These are phyloP conservation scores for Drosophila leonis DNA, from an alignment of 2,888 invertebrate species.

Conservation along the genomic window DNA sequence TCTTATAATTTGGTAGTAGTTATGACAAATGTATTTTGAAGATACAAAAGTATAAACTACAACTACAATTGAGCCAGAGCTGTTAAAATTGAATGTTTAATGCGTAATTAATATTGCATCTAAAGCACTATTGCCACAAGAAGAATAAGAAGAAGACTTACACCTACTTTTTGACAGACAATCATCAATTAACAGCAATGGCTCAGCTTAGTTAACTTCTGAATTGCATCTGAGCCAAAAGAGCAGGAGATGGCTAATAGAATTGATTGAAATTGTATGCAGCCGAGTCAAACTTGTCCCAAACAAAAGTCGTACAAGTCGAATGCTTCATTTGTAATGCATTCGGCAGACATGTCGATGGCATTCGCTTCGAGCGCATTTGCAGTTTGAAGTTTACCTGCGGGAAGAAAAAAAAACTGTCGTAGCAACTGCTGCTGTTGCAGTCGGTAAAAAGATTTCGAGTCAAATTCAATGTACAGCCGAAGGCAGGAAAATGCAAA, in stretches of 20 bases:
- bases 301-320: conserved; percentile 15
- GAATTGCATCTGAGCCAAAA: not conserved
- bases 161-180: not conserved
- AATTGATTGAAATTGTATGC: conserved; percentile 13
- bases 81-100: not conserved
- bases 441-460: conserved; percentile 22
- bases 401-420: conserved; percentile 24
- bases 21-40: not conserved
- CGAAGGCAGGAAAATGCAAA: conserved; percentile 66
- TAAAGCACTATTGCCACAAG: not conserved
- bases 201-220: no score
- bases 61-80: not conserved
- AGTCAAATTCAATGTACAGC: conserved; percentile 71
- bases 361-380: conserved; percentile 37
- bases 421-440: conserved; percentile 27
- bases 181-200: not conserved
- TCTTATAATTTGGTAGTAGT: not conserved
- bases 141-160: not conserved
- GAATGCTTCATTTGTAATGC: conserved; percentile 35
- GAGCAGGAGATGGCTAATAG: not conserved
- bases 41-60: not conserved
- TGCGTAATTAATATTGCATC: not conserved
- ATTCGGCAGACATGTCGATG: conserved; percentile 32
- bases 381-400: conserved; percentile 22
- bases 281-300: conserved; percentile 16